Percentiles rank a stretch among this genome's conserved stretches.
phyloP scores from a whole-genome alignment of 2,888 invertebrate genomes.

The Papilio protenor region DNA sequence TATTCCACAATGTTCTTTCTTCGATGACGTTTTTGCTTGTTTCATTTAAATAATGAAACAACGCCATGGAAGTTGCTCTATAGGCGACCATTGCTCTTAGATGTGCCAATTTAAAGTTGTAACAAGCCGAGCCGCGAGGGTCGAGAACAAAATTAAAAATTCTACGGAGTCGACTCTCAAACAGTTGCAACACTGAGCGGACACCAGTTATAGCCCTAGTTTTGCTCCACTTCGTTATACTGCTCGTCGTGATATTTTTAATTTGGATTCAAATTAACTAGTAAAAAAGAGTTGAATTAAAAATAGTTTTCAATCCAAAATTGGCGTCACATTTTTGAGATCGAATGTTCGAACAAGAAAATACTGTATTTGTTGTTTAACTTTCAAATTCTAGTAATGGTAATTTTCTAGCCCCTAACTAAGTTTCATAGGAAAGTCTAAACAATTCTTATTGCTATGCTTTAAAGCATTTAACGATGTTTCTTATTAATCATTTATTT shows the following conservation, averaged over 20 bases:
- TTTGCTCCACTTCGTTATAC: constrained; percentile 40
- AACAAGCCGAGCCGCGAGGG: constrained; percentile 82
- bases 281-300: not conserved
- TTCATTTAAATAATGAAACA: constrained; percentile 25
- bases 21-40: not conserved
- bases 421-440: too few relatives aligned
- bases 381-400: too few relatives aligned
- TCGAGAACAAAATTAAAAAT: constrained; percentile 82
- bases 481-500: too few relatives aligned
- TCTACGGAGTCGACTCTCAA: constrained; percentile 69
- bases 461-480: too few relatives aligned
- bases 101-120: constrained; percentile 84
- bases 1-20: not conserved
- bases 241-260: constrained; percentile 27
- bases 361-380: too few relatives aligned
- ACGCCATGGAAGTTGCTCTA: constrained; percentile 63
- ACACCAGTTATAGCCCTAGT: constrained; percentile 40
- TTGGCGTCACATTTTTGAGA: not conserved
- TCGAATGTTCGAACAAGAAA: too few relatives aligned
- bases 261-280: not conserved
- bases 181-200: constrained; percentile 67
- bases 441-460: too few relatives aligned
- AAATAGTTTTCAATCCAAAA: not conserved
- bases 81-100: constrained; percentile 80
- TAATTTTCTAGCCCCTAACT: too few relatives aligned